Conservation (phyloP, 30 jellyfish, hydroid and myxozoan species). For the Pelagia noctiluca region DNA sequence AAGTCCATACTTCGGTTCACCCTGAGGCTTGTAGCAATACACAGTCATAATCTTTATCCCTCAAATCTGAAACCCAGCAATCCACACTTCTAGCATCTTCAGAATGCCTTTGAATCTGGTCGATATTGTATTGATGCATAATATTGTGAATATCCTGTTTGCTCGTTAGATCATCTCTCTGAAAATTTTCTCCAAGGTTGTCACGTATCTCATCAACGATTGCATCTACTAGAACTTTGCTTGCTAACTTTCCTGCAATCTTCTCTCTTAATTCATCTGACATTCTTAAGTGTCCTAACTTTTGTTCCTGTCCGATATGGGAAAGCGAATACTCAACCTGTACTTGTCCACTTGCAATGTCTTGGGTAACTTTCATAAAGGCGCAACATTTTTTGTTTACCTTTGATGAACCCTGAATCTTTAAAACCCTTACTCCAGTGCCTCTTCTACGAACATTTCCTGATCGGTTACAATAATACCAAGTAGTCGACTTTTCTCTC, state of each 20-base stretch:
- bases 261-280: slow-evolving; percentile 35
- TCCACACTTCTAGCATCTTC: slow-evolving; percentile 8
- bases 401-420: slow-evolving; percentile 51
- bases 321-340: slow-evolving; percentile 17
- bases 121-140: slow-evolving; percentile 25
- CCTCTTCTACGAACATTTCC: slow-evolving; percentile 35
- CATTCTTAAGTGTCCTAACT: slow-evolving; percentile 51
- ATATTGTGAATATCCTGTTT: slow-evolving; percentile 41
- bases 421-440: slow-evolving; percentile 24
- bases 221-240: slow-evolving; percentile 42
- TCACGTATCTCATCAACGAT: slow-evolving; percentile 41
- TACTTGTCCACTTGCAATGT: not conserved
- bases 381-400: slow-evolving; percentile 34
- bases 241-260: slow-evolving; percentile 35
- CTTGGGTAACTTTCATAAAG: slow-evolving; percentile 36
- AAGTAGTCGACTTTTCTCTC: not conserved
- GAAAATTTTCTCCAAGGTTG: slow-evolving; percentile 18
- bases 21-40: slow-evolving; percentile 7
- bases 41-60: not conserved
- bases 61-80: slow-evolving; percentile 16
- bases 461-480: slow-evolving; percentile 58
- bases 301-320: slow-evolving; percentile 43
- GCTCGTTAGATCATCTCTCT: slow-evolving; percentile 39
- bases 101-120: slow-evolving; percentile 16
- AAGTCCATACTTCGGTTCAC: slow-evolving; percentile 3